Evolutionary conservation across 2,888 invertebrate genomes (phyloP).

Genomic region (Dastarcus helophoroides): DNA sequence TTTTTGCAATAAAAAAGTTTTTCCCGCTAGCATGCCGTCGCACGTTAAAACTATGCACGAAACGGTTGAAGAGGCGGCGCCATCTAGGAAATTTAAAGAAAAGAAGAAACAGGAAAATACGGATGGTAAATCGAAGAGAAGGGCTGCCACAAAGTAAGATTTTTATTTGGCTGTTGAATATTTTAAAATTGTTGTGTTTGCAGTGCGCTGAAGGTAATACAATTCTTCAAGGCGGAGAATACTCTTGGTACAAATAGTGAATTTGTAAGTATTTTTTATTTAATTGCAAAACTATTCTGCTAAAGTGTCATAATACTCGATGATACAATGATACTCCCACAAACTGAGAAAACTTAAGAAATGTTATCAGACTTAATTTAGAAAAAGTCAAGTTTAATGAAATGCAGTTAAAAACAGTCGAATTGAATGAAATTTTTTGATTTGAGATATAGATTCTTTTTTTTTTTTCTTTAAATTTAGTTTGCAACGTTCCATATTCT

Average conservation of each 20-base stretch:
- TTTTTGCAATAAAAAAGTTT: slow-evolving; percentile 42
- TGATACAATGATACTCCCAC: no score
- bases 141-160: slow-evolving; percentile 37
- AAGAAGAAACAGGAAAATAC: background rate
- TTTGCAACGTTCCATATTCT: no score
- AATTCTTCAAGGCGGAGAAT: slow-evolving; percentile 5
- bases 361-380: no score
- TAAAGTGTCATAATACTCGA: no score
- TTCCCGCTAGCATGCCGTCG: slow-evolving; percentile 46
- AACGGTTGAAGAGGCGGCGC: slow-evolving; percentile 15
- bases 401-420: no score
- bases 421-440: no score
- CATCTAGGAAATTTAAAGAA: slow-evolving; percentile 11
- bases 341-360: no score
- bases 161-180: slow-evolving; percentile 1
- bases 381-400: no score
- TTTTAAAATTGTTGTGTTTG: slow-evolving; percentile 9
- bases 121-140: slow-evolving; percentile 25
- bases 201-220: slow-evolving; percentile 18
- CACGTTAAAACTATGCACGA: slow-evolving; percentile 38
- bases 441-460: no score
- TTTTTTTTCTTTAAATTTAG: no score
- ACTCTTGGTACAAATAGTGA: slow-evolving; percentile 4
- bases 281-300: background rate
- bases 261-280: background rate